Conservation (phyloP, 2,113 vertebrate species). For the Mesoclemmys tuberculata region DNA sequence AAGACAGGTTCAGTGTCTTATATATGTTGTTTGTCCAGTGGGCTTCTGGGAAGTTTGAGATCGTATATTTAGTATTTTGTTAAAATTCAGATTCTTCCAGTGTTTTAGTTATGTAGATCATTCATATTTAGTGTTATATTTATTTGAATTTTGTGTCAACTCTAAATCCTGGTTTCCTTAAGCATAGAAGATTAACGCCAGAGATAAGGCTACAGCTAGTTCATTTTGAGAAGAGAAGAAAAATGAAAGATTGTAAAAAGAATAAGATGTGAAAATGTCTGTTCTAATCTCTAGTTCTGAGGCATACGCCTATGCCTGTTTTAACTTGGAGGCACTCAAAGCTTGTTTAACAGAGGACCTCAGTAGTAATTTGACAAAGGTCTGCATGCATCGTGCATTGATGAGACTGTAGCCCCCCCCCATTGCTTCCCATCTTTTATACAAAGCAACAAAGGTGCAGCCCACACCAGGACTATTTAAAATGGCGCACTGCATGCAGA, state of each 20-base stretch:
- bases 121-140: neutral
- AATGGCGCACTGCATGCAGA: neutral
- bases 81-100: constrained; percentile 26
- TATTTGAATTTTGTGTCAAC: neutral
- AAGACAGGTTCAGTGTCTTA: neutral
- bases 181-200: neutral
- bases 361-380: neutral
- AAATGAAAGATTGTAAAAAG: too few species aligned
- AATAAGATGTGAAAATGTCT: neutral
- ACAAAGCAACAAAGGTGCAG: neutral
- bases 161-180: neutral
- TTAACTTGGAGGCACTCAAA: fast-evolving
- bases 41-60: neutral
- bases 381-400: neutral
- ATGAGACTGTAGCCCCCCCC: neutral
- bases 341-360: neutral
- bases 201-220: neutral
- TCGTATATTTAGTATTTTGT: neutral
- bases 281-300: neutral
- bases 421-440: neutral
- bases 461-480: neutral
- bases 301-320: neutral
- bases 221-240: neutral
- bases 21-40: neutral
- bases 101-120: constrained; percentile 35